phyloP scores from a whole-genome alignment of 2,113 vertebrate species.

The Abramis brama region DNA sequence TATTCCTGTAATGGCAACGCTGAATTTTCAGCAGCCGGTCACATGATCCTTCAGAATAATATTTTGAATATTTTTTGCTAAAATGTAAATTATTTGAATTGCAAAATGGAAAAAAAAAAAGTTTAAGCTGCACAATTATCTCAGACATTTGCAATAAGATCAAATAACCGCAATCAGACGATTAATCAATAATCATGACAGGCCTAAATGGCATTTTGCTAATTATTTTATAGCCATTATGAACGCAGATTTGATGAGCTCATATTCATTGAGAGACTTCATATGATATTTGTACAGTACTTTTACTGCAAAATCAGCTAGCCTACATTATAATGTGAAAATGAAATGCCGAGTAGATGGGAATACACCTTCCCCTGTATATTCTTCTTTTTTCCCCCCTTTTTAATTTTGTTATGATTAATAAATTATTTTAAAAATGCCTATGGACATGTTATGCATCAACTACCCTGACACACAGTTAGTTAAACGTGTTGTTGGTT shows the following conservation, averaged over 20 bases:
- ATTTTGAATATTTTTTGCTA: too few species aligned
- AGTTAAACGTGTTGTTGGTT: not conserved
- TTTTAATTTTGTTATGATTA: not conserved
- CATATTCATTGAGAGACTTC: not conserved
- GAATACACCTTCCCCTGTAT: not conserved
- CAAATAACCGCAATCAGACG: not conserved
- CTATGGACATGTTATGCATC: not conserved
- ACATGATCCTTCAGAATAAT: too few species aligned
- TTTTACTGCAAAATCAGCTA: not conserved
- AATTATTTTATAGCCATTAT: not conserved
- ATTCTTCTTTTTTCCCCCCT: accelerated
- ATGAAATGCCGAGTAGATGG: not conserved
- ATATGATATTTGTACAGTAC: not conserved
- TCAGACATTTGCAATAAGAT: not conserved
- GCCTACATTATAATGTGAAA: not conserved
- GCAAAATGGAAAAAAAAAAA: not conserved
- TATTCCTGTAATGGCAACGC: too few species aligned
- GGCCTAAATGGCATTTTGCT: not conserved
- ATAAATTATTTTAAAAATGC: not conserved
- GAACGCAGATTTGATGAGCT: not conserved
- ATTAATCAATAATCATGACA: not conserved
- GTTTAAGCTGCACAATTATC: not conserved
- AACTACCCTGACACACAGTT: not conserved
- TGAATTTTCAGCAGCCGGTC: too few species aligned
- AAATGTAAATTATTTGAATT: not conserved